phyloP scores from a whole-genome alignment of 2,797 vertebrate species.

The Apogon hyalosoma region DNA sequence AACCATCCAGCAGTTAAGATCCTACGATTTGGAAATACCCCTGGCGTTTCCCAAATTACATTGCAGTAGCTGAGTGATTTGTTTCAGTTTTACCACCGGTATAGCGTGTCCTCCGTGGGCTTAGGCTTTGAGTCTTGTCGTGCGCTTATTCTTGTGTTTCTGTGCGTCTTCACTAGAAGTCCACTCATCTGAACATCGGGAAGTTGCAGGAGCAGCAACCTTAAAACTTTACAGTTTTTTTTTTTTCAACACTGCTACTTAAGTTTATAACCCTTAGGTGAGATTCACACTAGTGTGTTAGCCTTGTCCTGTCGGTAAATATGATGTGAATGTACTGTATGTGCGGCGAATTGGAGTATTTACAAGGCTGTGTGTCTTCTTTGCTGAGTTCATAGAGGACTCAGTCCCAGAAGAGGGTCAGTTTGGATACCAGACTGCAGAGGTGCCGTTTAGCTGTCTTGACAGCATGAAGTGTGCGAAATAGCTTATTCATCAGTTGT shows the following conservation, averaged over 20 bases:
- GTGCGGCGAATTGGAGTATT: not conserved
- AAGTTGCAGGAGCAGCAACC: not conserved
- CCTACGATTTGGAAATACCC: not conserved
- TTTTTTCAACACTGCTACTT: not conserved
- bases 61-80: not conserved
- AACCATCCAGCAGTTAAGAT: slow-evolving; percentile 1
- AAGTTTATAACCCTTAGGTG: slow-evolving; percentile 45
- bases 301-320: not conserved
- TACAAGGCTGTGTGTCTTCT: not conserved
- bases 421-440: not conserved
- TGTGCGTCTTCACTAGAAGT: not conserved
- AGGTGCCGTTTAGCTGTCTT: not conserved
- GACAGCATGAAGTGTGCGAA: not conserved
- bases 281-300: slow-evolving; percentile 13
- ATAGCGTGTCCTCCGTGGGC: not conserved
- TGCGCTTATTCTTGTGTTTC: not conserved
- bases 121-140: not conserved
- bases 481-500: slow-evolving; percentile 27
- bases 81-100: too few species aligned
- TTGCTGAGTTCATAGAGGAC: not conserved
- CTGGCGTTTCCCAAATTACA: not conserved
- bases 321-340: not conserved
- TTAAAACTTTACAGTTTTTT: not conserved
- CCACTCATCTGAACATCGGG: not conserved
- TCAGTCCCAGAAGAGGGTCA: not conserved